Conservation (phyloP, 2,113 vertebrate genomes). For the Siphamia tubifer region DNA sequence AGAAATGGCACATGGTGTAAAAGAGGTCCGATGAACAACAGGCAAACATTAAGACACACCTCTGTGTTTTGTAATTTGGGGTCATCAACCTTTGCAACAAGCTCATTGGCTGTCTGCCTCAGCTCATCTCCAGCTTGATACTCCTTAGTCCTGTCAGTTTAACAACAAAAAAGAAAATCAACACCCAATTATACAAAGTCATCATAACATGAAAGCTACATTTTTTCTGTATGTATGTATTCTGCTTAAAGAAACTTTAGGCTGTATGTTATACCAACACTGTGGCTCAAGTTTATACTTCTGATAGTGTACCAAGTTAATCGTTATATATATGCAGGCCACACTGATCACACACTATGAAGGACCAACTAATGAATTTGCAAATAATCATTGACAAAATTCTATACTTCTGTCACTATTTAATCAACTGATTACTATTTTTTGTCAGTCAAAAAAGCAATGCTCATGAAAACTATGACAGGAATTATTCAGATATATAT, state of each 20-base stretch:
- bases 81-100: slow-evolving; percentile 94
- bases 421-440: too few relatives aligned
- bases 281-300: neutral
- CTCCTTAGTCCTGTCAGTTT: slow-evolving; percentile 86
- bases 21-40: neutral
- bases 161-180: neutral
- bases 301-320: neutral
- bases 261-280: neutral
- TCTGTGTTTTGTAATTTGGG: slow-evolving; percentile 94
- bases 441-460: too few relatives aligned
- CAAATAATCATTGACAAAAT: too few relatives aligned
- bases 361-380: too few relatives aligned
- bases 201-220: too few relatives aligned
- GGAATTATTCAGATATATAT: too few relatives aligned
- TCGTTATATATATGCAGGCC: neutral
- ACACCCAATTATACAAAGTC: neutral
- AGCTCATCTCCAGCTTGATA: slow-evolving; percentile 91
- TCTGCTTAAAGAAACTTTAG: neutral
- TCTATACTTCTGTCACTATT: too few relatives aligned
- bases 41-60: slow-evolving; percentile 72
- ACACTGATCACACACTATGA: too few relatives aligned
- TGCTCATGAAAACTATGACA: too few relatives aligned
- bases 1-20: slow-evolving; percentile 3
- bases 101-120: slow-evolving; percentile 89
- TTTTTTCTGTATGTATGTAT: neutral